Evolutionary conservation across 1,140 invertebrate species (phyloP).

Genomic region (Drosophila tsacasi): DNA sequence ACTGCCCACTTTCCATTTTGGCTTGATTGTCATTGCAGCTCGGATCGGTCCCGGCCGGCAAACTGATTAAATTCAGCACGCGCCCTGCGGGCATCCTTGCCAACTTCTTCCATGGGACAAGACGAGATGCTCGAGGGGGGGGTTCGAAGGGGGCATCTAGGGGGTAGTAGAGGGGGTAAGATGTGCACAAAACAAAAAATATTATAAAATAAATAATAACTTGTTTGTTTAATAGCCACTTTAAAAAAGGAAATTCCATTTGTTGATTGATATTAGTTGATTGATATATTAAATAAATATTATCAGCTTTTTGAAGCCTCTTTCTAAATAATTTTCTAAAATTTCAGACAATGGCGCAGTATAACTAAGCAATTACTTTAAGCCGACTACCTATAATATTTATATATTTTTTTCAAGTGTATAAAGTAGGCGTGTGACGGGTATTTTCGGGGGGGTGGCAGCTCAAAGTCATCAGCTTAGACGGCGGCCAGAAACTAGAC

Average conservation of each 20-base stretch:
- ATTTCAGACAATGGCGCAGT: background rate
- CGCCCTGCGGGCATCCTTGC: constrained; percentile 80
- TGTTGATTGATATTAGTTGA: no score
- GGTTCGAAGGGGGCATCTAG: background rate
- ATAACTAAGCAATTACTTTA: background rate
- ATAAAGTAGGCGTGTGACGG: background rate
- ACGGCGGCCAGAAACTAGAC: constrained; percentile 69
- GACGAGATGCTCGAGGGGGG: background rate
- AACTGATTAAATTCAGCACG: constrained; percentile 85
- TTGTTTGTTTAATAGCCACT: background rate
- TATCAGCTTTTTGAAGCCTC: no score
- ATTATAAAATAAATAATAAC: background rate
- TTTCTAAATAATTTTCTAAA: background rate
- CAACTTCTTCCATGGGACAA: constrained; percentile 63
- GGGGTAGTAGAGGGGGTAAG: background rate
- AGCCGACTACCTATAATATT: background rate
- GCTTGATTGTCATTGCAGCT: constrained; percentile 78
- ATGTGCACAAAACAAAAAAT: background rate
- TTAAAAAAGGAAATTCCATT: background rate
- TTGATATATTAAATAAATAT: no score
- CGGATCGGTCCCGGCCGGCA: constrained; percentile 62
- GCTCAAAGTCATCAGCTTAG: constrained; percentile 66
- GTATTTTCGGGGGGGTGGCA: constrained; percentile 18
- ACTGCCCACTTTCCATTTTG: constrained; percentile 81
- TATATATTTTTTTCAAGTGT: background rate